Conservation (phyloP, 2,113 vertebrate species). For the Cricetomys ansorgei region DNA sequence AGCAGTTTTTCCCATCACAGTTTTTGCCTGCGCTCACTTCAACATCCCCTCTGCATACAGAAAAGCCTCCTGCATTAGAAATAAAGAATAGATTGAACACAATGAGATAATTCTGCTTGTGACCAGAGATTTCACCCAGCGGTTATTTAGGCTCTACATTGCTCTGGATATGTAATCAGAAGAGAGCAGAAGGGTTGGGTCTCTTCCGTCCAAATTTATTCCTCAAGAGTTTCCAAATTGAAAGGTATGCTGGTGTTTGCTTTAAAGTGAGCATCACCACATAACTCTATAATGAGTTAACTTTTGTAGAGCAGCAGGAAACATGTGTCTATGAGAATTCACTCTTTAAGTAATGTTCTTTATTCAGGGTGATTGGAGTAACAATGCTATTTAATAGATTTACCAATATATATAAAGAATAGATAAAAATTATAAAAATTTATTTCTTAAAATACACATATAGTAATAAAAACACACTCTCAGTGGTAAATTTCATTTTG, state of each 20-base stretch:
- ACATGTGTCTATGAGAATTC: neutral
- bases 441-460: too few relatives aligned
- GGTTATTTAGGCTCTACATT: conserved; percentile 61
- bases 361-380: neutral
- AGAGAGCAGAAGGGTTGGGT: conserved; percentile 47
- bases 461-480: neutral
- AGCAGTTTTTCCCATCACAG: conserved; percentile 78
- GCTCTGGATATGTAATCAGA: conserved; percentile 51
- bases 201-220: conserved; percentile 22
- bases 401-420: neutral
- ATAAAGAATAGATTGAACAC: conserved; percentile 63
- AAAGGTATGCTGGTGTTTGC: neutral
- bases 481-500: conserved; percentile 26
- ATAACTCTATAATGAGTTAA: neutral
- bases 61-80: conserved; percentile 68
- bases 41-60: conserved; percentile 55
- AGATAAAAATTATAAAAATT: conserved; percentile 37
- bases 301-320: conserved; percentile 24
- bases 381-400: neutral
- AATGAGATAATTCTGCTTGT: conserved; percentile 70
- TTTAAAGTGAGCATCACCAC: neutral
- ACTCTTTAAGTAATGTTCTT: neutral
- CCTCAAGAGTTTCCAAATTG: conserved; percentile 4
- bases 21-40: conserved; percentile 64
- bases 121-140: conserved; percentile 14